Conservation (phyloP, 2,888 invertebrate genomes). For the Napeogenes inachia region DNA sequence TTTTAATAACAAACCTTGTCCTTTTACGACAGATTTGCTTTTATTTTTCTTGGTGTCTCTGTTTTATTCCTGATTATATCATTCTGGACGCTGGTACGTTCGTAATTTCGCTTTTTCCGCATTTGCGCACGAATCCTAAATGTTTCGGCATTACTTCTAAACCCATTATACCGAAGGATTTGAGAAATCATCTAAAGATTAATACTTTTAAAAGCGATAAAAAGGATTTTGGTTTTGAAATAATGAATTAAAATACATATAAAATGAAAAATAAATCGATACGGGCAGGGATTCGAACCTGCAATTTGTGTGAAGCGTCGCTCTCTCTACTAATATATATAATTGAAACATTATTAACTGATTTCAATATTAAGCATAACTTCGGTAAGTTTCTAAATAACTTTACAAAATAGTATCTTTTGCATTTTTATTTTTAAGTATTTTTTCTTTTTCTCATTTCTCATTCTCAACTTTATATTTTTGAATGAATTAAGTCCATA, state of each 20-base stretch:
- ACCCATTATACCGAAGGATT: conserved; percentile 14
- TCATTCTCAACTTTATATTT: not conserved
- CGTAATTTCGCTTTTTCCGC: conserved; percentile 28
- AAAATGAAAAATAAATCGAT: no score
- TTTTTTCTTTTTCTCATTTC: not conserved
- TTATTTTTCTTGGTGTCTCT: conserved; percentile 27
- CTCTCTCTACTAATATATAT: no score
- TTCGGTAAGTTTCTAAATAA: no score
- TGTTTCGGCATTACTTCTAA: conserved; percentile 21
- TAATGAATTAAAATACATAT: no score
- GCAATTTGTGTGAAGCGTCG: no score
- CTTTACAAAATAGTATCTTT: not conserved
- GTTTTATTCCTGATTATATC: conserved; percentile 34
- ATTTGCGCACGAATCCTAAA: conserved; percentile 24
- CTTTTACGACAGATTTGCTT: conserved; percentile 32
- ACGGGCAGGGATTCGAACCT: no score
- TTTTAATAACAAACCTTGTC: conserved; percentile 31
- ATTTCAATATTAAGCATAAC: no score
- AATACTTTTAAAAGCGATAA: conserved; percentile 15
- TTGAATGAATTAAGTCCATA: conserved; percentile 8
- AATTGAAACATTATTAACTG: no score
- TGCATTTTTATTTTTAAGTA: conserved; percentile 2
- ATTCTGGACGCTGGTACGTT: conserved; percentile 32
- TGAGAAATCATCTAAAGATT: conserved; percentile 18
- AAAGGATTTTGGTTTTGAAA: not conserved